Conservation (phyloP, 2,797 vertebrate species). For the Hyperoplus immaculatus region DNA sequence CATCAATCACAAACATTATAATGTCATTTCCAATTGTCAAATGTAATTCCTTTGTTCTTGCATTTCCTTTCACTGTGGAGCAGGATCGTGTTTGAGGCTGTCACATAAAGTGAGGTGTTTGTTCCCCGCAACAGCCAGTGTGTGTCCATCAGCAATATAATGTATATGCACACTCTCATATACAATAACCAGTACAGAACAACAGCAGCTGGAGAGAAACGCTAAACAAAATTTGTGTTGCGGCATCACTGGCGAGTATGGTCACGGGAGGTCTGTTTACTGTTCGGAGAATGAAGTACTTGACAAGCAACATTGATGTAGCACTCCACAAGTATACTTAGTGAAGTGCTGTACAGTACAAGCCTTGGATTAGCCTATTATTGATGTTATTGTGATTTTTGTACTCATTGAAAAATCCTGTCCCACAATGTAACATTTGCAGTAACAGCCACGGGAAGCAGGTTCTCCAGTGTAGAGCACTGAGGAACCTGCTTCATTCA, state of each 20-base stretch:
- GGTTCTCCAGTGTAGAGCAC: neutral
- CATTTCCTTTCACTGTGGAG: neutral
- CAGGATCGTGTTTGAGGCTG: constrained; percentile 1
- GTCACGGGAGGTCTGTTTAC: neutral
- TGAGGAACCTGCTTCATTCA: too few species aligned
- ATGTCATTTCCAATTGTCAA: constrained; percentile 30
- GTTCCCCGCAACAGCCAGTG: neutral
- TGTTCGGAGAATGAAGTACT: neutral
- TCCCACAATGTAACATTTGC: constrained; percentile 9
- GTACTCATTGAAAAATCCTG: neutral
- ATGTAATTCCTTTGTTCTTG: constrained; percentile 6
- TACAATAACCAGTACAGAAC: neutral
- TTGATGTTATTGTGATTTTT: neutral
- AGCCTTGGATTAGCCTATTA: neutral
- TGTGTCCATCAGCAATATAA: neutral
- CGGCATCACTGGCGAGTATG: neutral
- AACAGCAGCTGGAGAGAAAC: neutral
- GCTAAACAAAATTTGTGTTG: neutral
- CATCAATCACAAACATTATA: constrained; percentile 34
- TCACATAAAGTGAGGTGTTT: neutral
- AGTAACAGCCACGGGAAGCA: neutral
- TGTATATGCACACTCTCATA: neutral
- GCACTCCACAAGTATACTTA: neutral
- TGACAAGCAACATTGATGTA: neutral
- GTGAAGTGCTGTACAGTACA: neutral